Evolutionary conservation across 2,797 vertebrate genomes (phyloP).

Genomic region (Ptychadena robeensis): DNA sequence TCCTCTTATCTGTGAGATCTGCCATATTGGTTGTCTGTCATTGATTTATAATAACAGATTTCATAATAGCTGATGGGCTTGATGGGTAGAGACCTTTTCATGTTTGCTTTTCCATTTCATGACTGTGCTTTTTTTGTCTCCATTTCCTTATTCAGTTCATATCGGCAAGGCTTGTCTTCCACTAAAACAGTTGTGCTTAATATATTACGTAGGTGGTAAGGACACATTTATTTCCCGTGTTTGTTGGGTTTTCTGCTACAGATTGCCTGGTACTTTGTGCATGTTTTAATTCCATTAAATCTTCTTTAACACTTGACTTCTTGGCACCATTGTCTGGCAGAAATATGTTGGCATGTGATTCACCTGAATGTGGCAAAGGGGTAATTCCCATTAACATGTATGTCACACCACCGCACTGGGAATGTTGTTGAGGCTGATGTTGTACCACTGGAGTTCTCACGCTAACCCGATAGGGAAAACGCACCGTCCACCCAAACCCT

Average conservation of each 20-base stretch:
- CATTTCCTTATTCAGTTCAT: constrained; percentile 86
- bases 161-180: constrained; percentile 82
- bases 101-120: constrained; percentile 56
- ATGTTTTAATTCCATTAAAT: constrained; percentile 67
- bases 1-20: neutral
- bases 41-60: neutral
- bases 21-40: neutral
- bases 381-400: neutral
- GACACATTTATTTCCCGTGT: constrained; percentile 67
- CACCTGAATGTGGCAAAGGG: neutral
- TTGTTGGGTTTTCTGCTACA: constrained; percentile 71
- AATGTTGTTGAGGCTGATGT: neutral
- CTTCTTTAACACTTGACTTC: constrained; percentile 63
- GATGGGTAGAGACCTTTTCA: neutral
- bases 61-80: neutral
- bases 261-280: constrained; percentile 67
- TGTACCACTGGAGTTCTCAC: constrained; percentile 7
- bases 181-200: constrained; percentile 89
- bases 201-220: constrained; percentile 92
- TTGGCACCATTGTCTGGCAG: constrained; percentile 48
- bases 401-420: neutral
- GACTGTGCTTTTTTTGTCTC: constrained; percentile 63
- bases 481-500: neutral
- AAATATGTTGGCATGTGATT: constrained; percentile 18
- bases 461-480: neutral